A percentile compares a stretch with the other conserved stretches of the same genome.
Evolutionary conservation across 2,888 invertebrate species (phyloP).

Genomic region (Pheosia gnoma): DNA sequence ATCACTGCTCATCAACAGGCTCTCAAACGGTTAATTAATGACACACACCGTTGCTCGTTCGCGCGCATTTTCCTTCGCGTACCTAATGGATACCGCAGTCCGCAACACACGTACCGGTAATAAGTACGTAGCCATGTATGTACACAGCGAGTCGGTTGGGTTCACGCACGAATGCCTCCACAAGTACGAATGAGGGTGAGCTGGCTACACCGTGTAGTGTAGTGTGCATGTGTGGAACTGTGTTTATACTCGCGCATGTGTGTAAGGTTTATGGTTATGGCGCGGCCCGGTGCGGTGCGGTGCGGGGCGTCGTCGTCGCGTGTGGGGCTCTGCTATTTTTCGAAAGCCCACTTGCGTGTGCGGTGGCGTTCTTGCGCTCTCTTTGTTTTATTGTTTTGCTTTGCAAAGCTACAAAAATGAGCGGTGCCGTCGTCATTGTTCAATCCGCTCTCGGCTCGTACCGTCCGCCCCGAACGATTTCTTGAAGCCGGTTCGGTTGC

Average conservation of each 20-base stretch:
- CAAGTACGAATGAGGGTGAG: conserved; percentile 60
- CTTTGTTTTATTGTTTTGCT: conserved; percentile 77
- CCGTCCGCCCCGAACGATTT: conserved; percentile 51
- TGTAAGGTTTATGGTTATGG: conserved; percentile 48
- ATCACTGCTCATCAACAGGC: conserved; percentile 56
- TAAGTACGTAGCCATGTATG: conserved; percentile 52
- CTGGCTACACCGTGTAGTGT: conserved; percentile 44
- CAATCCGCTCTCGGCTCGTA: conserved; percentile 59
- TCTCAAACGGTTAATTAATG: conserved; percentile 80
- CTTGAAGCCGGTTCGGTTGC: conserved; percentile 50
- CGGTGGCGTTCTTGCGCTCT: conserved; percentile 69
- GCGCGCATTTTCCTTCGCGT: conserved; percentile 73
- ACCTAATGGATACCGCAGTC: conserved; percentile 67
- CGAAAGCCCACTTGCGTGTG: conserved; percentile 72
- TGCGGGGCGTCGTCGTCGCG: conserved; percentile 55
- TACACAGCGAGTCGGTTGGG: conserved; percentile 50
- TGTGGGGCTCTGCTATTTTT: conserved; percentile 64
- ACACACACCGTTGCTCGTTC: conserved; percentile 69
- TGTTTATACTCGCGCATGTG: conserved; percentile 60
- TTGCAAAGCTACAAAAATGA: conserved; percentile 68
- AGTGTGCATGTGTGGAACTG: conserved; percentile 53
- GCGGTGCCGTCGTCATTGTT: conserved; percentile 70
- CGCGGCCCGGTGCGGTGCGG: conserved; percentile 42
- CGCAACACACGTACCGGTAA: conserved; percentile 62
- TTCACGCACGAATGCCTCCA: conserved; percentile 74